Percentiles rank a stretch among this genome's conserved stretches.
These are phyloP conservation scores for Trichosurus vulpecula DNA, from an alignment of 2,797 vertebrate species.

Conservation along the genomic window DNA sequence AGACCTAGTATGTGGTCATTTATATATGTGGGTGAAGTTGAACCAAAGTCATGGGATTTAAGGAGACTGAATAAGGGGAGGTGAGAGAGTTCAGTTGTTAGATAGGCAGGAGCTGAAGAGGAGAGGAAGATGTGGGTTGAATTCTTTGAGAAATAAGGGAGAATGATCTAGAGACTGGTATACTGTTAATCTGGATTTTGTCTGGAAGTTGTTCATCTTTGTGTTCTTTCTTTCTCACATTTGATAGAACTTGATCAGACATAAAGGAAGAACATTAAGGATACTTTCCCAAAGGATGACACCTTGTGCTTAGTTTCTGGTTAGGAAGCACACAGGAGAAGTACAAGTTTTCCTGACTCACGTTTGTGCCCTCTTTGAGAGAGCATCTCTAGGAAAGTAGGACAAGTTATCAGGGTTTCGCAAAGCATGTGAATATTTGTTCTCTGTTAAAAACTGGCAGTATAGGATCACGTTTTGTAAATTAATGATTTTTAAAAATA, in stretches of 20 bases:
- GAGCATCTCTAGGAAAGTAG: constrained; percentile 57
- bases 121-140: background rate
- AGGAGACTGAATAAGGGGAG: background rate
- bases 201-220: background rate
- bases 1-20: background rate
- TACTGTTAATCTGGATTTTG: background rate
- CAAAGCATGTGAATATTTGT: constrained; percentile 37
- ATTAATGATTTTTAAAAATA: background rate
- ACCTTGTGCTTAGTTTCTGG: constrained; percentile 56
- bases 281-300: constrained; percentile 43
- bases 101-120: background rate
- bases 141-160: background rate
- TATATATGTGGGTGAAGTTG: background rate
- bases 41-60: background rate
- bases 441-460: constrained; percentile 27
- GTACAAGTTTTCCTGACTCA: constrained; percentile 44
- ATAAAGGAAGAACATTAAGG: constrained; percentile 33
- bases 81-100: background rate
- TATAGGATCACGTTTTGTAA: background rate
- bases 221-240: background rate
- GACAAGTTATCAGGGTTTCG: background rate
- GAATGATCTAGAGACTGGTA: background rate
- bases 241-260: constrained; percentile 63
- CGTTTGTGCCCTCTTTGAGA: background rate
- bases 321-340: constrained; percentile 38